These are phyloP conservation scores for Aethina tumida DNA, from an alignment of 1,140 invertebrate species.

Conservation along the genomic window DNA sequence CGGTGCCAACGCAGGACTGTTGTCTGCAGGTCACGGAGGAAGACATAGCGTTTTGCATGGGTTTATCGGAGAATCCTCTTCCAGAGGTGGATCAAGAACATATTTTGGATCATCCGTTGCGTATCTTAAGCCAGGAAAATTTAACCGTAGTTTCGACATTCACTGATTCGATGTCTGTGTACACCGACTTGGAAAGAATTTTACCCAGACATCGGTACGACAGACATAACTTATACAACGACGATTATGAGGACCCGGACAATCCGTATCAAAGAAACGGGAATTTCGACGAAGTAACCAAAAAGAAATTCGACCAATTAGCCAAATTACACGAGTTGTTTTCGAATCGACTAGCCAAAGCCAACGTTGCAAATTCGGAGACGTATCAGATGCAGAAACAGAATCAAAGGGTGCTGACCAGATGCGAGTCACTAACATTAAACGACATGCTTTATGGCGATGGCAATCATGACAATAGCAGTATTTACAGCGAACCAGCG, in stretches of 20 bases:
- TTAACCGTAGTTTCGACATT: constrained; percentile 81
- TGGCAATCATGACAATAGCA: constrained; percentile 55
- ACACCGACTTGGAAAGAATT: constrained; percentile 58
- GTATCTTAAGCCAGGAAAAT: constrained; percentile 82
- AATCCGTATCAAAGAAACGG: constrained; percentile 26
- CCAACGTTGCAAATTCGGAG: constrained; percentile 45
- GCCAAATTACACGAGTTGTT: constrained; percentile 57
- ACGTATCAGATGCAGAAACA: constrained; percentile 41
- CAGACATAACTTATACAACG: constrained; percentile 28
- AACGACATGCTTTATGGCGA: constrained; percentile 57
- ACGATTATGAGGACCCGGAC: constrained; percentile 35
- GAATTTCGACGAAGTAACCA: constrained; percentile 28
- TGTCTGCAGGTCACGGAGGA: constrained; percentile 85
- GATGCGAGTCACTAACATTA: constrained; percentile 57
- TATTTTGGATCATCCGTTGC: constrained; percentile 67
- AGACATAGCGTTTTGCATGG: constrained; percentile 81
- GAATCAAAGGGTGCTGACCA: constrained; percentile 37
- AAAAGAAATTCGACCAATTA: constrained; percentile 53
- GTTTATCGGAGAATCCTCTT: constrained; percentile 56
- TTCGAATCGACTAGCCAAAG: constrained; percentile 52
- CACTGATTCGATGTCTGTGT: constrained; percentile 68
- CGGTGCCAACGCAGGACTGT: constrained; percentile 71
- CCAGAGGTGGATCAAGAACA: constrained; percentile 56
- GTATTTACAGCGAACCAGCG: constrained; percentile 74
- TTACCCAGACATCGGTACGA: constrained; percentile 34